Conservation (phyloP, 2,797 vertebrate species). For the Sylvia borin region DNA sequence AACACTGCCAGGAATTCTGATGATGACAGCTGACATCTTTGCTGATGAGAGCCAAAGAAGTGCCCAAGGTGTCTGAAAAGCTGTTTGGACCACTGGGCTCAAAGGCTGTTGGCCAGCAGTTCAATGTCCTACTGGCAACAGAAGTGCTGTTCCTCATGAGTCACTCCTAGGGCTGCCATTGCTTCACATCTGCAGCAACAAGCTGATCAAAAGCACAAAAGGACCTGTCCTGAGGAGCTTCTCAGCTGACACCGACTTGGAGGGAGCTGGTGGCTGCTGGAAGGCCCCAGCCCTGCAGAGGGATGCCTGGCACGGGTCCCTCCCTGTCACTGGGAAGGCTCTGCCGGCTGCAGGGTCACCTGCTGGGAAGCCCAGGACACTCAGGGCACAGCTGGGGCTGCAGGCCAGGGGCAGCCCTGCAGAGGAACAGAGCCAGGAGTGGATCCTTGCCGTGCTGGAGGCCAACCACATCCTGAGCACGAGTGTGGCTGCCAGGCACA, state of each 20-base stretch:
- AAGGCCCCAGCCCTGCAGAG: neutral
- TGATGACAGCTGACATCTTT: neutral
- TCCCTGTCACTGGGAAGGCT: neutral
- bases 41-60: neutral
- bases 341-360: neutral
- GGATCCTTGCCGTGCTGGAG: neutral
- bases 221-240: neutral
- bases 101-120: neutral
- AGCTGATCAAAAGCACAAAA: neutral
- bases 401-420: neutral
- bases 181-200: neutral
- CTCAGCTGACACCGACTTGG: neutral
- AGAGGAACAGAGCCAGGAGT: too few species aligned
- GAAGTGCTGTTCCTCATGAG: rapidly evolving
- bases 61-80: neutral
- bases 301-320: neutral
- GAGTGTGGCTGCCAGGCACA: neutral
- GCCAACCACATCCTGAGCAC: rapidly evolving
- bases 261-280: neutral
- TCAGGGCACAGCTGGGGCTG: neutral
- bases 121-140: neutral
- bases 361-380: neutral
- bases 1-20: neutral
- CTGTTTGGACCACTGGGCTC: neutral
- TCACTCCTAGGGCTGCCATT: neutral